phyloP scores from a whole-genome alignment of 2,888 invertebrate genomes.

The Trichogramma evanescens region DNA sequence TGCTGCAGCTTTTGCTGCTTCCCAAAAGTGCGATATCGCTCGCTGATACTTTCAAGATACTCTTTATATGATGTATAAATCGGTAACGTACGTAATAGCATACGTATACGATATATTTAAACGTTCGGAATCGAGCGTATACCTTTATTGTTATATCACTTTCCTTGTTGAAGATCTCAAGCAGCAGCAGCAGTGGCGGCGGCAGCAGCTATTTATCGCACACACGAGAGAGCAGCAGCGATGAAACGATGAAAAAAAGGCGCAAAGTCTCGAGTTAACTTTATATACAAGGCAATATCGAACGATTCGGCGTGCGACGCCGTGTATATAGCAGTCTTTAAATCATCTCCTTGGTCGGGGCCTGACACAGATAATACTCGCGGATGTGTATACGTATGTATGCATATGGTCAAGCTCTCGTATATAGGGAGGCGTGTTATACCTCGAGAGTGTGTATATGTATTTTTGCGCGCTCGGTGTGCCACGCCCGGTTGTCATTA shows the following conservation, averaged over 20 bases:
- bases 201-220: no score
- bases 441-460: neutral
- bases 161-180: neutral
- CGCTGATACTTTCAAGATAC: conserved; percentile 2
- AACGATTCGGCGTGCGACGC: neutral
- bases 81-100: neutral
- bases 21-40: neutral
- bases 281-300: no score
- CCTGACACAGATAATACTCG: neutral
- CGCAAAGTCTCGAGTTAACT: no score
- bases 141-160: conserved; percentile 16
- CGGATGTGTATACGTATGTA: no score
- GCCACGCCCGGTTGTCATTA: conserved; percentile 16
- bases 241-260: no score
- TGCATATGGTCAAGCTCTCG: no score
- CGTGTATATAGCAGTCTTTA: conserved; percentile 1
- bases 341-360: conserved; percentile 8
- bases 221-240: no score
- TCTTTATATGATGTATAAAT: conserved; percentile 9
- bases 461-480: neutral
- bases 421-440: conserved; percentile 1
- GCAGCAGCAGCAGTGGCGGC: neutral
- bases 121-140: no score
- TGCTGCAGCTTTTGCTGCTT: neutral
- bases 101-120: neutral